These are phyloP conservation scores for Macrosteles quadrilineatus DNA, from an alignment of 1,140 invertebrate genomes.

Conservation along the genomic window DNA sequence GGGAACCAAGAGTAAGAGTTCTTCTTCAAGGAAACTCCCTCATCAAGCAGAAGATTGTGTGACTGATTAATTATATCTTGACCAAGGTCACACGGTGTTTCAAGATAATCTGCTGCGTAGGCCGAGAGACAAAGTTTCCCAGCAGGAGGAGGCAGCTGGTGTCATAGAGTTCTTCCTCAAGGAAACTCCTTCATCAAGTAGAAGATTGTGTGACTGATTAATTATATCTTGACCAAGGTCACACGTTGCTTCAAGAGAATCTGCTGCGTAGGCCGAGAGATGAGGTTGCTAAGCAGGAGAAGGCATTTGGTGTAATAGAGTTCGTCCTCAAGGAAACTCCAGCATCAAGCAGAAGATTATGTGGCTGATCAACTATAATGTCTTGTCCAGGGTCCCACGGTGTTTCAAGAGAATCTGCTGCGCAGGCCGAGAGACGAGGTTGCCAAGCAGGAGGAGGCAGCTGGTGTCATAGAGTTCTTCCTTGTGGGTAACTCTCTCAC, in stretches of 20 bases:
- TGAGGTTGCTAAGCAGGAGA: slow-evolving; percentile 87
- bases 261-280: slow-evolving; percentile 69
- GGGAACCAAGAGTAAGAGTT: slow-evolving; percentile 92
- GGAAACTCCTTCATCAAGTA: background rate
- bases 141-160: slow-evolving; percentile 76
- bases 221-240: background rate
- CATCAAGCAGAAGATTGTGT: slow-evolving; percentile 74
- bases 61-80: no score
- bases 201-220: background rate
- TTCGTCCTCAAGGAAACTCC: slow-evolving; percentile 92
- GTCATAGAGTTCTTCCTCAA: slow-evolving; percentile 47
- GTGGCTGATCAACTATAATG: no score
- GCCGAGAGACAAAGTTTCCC: slow-evolving; percentile 87
- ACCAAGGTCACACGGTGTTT: slow-evolving; percentile 59
- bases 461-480: slow-evolving; percentile 90
- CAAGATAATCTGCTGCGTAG: slow-evolving; percentile 65
- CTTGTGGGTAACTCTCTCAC: slow-evolving; percentile 92
- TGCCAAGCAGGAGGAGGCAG: slow-evolving; percentile 85
- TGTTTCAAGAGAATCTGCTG: slow-evolving; percentile 71
- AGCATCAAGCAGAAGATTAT: slow-evolving; percentile 78
- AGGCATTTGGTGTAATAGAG: slow-evolving; percentile 84
- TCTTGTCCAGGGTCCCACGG: slow-evolving; percentile 50
- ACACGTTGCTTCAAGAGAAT: background rate
- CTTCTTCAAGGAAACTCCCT: slow-evolving; percentile 90
- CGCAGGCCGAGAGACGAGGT: slow-evolving; percentile 82